Conservation (phyloP, 2,113 vertebrate species). For the Podarcis muralis region DNA sequence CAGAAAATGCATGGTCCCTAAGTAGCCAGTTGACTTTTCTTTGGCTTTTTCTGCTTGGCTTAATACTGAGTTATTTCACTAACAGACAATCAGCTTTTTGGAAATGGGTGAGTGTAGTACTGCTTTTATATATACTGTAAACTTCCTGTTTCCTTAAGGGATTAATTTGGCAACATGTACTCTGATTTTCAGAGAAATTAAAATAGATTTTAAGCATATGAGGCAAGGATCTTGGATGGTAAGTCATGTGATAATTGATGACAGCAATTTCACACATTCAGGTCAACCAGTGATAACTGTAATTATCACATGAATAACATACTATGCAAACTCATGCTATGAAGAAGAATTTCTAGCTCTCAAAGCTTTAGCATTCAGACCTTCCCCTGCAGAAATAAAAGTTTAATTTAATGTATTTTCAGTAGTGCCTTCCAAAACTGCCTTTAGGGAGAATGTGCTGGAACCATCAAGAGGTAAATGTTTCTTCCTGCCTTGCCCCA, state of each 20-base stretch:
- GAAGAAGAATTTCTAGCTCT: background rate
- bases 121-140: background rate
- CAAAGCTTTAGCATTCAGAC: fast-evolving
- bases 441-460: background rate
- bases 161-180: slow-evolving; percentile 4
- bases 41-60: slow-evolving; percentile 15
- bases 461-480: no score
- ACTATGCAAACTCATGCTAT: background rate
- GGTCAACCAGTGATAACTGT: background rate
- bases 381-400: background rate
- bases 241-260: background rate
- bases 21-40: background rate
- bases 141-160: background rate
- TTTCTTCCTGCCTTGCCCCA: no score
- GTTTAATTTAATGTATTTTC: background rate
- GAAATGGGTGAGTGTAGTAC: background rate
- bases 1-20: background rate
- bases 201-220: slow-evolving; percentile 13
- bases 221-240: background rate
- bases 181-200: slow-evolving; percentile 2
- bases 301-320: background rate
- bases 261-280: background rate
- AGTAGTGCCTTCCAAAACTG: background rate
- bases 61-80: background rate
- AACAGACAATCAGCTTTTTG: background rate